These are phyloP conservation scores for Climacteris rufus DNA, from an alignment of 2,113 vertebrate species.

Conservation along the genomic window DNA sequence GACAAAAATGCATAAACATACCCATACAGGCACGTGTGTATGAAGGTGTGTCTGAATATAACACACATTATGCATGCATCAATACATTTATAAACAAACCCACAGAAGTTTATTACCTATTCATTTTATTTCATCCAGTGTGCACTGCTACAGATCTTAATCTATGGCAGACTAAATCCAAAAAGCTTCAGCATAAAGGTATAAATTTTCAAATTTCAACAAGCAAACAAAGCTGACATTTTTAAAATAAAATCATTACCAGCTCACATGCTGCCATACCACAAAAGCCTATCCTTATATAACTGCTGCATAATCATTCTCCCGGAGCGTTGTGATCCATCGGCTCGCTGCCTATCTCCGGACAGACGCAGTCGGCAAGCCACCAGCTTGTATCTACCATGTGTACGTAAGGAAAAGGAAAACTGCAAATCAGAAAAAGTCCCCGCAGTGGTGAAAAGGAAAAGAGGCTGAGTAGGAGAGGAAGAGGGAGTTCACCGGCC, in stretches of 20 bases:
- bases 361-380: conserved; percentile 75
- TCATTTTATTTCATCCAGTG: neutral
- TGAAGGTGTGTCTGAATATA: neutral
- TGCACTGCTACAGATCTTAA: conserved; percentile 9
- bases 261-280: conserved; percentile 46
- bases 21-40: neutral
- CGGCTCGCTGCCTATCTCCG: conserved; percentile 58
- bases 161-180: neutral
- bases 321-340: conserved; percentile 33
- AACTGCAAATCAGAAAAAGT: conserved; percentile 74
- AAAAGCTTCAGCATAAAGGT: conserved; percentile 20
- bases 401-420: conserved; percentile 64
- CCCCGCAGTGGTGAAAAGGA: conserved; percentile 76
- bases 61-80: neutral
- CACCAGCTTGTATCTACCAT: conserved; percentile 68
- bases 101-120: conserved; percentile 10
- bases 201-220: neutral
- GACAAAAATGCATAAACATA: neutral
- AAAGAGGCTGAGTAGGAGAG: conserved; percentile 76
- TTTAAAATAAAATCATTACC: conserved; percentile 67
- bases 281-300: conserved; percentile 63
- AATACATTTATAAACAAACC: neutral
- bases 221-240: conserved; percentile 43
- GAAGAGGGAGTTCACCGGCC: conserved; percentile 71
- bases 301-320: conserved; percentile 66